Conservation (phyloP, 2,113 vertebrate genomes). For the Labeo catla region DNA sequence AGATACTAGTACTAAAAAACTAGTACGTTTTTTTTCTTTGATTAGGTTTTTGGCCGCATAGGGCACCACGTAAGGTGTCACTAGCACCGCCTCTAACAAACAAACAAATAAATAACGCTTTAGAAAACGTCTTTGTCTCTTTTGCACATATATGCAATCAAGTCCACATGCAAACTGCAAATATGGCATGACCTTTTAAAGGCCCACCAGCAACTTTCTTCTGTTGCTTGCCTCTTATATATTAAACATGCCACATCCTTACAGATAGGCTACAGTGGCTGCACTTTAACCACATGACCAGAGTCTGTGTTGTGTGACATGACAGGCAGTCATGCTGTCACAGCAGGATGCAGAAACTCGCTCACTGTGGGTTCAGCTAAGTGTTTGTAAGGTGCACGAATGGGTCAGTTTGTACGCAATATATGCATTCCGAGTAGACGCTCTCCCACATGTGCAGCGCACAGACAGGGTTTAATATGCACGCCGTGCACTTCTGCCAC, state of each 20-base stretch:
- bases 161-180: background rate
- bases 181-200: background rate
- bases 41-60: background rate
- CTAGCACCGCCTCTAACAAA: background rate
- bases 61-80: too few relatives aligned
- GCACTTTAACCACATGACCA: slow-evolving; percentile 57
- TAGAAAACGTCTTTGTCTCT: background rate
- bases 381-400: slow-evolving; percentile 4
- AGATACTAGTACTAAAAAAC: background rate
- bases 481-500: slow-evolving; percentile 23
- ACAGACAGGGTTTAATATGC: slow-evolving; percentile 24
- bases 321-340: slow-evolving; percentile 62
- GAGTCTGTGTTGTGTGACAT: slow-evolving; percentile 67
- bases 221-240: slow-evolving; percentile 56
- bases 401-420: background rate
- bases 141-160: background rate
- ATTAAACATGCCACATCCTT: slow-evolving; percentile 67
- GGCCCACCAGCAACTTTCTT: background rate
- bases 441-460: background rate
- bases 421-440: background rate
- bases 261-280: slow-evolving; percentile 59
- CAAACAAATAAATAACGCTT: too few relatives aligned
- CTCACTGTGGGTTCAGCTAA: background rate
- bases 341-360: background rate
- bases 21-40: background rate